Conservation (phyloP, 2,113 vertebrate species). For the Pseudonaja textilis region DNA sequence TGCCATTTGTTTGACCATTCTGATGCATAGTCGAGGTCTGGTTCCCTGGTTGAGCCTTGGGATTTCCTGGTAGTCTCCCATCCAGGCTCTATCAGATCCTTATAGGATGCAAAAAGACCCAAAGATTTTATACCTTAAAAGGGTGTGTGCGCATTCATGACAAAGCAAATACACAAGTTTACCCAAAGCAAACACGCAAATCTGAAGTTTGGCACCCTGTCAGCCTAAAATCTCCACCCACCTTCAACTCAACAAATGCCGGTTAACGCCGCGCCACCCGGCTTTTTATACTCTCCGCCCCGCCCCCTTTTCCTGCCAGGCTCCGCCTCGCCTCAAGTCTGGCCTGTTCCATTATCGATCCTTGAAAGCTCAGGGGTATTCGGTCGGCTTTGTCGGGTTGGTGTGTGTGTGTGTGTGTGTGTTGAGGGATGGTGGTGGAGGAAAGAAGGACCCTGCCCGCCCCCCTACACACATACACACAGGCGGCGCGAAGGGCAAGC, state of each 20-base stretch:
- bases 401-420: too few relatives aligned
- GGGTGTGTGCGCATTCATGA: too few relatives aligned
- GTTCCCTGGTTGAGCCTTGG: too few relatives aligned
- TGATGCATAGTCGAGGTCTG: too few relatives aligned
- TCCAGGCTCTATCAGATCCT: not conserved
- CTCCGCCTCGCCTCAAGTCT: not conserved
- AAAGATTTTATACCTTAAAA: not conserved
- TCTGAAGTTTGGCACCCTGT: too few relatives aligned
- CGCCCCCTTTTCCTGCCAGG: not conserved
- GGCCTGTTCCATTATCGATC: not conserved
- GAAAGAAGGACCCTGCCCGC: not conserved
- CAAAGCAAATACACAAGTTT: too few relatives aligned
- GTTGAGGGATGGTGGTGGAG: too few relatives aligned
- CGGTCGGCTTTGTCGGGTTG: not conserved
- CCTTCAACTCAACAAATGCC: not conserved
- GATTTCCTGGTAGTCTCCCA: not conserved
- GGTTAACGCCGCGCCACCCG: rapidly evolving
- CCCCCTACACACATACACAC: too few relatives aligned
- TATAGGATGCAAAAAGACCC: not conserved
- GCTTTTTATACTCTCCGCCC: not conserved
- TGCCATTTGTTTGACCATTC: too few relatives aligned
- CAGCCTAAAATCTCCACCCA: rapidly evolving
- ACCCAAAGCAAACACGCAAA: not conserved
- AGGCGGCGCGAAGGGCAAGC: not conserved
- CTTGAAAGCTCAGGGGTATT: not conserved